These are phyloP conservation scores for Tinea trinotella DNA, from an alignment of 2,888 invertebrate species.

Conservation along the genomic window DNA sequence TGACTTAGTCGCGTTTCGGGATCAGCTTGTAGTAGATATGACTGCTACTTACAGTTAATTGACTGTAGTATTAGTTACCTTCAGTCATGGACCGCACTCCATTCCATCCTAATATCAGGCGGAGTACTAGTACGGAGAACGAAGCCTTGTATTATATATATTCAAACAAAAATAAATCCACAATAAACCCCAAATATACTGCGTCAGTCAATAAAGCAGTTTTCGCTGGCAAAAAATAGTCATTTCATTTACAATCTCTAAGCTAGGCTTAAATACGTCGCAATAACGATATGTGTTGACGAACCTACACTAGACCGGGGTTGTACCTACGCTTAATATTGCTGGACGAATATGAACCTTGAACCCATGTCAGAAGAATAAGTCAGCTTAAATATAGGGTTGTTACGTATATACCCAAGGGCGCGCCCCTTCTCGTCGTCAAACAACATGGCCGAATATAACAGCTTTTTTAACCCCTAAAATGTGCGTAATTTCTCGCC, in stretches of 20 bases:
- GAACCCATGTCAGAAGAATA: background rate
- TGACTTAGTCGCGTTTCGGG: too few species aligned
- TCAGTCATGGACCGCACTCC: too few species aligned
- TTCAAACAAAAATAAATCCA: too few species aligned
- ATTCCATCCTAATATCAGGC: too few species aligned
- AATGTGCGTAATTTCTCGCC: conserved; percentile 68
- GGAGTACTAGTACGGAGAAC: too few species aligned
- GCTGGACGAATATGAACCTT: background rate
- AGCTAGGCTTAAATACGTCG: background rate
- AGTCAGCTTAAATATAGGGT: conserved; percentile 26
- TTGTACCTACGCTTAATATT: background rate
- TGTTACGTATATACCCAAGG: conserved; percentile 67
- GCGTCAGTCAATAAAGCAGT: background rate
- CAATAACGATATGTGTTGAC: background rate
- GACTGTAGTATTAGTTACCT: too few species aligned
- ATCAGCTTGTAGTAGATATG: too few species aligned
- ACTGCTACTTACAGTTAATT: too few species aligned
- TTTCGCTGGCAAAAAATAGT: background rate
- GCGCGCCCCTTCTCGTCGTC: conserved; percentile 59
- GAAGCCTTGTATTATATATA: too few species aligned
- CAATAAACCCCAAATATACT: background rate
- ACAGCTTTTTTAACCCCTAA: conserved; percentile 60
- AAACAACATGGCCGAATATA: conserved; percentile 67
- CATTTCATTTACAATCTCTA: background rate
- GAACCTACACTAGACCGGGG: conserved; percentile 2